Evolutionary conservation across 2,797 vertebrate species (phyloP).

Genomic region (Sandelia bainsii): DNA sequence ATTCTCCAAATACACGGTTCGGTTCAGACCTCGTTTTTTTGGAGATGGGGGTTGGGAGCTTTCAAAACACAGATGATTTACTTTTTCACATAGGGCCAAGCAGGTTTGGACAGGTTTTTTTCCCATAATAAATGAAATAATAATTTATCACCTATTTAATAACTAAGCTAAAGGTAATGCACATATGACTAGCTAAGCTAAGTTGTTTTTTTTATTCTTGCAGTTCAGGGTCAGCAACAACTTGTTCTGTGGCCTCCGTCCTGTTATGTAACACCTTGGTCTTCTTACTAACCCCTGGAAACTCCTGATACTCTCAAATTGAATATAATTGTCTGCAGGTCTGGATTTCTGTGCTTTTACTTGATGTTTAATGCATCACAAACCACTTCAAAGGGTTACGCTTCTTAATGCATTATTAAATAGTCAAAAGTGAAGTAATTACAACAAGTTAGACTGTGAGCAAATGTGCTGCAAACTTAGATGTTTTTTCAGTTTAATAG

Average conservation of each 20-base stretch:
- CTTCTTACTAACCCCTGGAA: background rate
- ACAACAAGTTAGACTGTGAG: constrained; percentile 1
- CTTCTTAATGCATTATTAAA: constrained; percentile 16
- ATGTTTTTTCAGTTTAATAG: background rate
- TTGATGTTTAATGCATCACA: constrained; percentile 19
- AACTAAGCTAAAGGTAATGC: too few relatives aligned
- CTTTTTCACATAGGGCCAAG: too few relatives aligned
- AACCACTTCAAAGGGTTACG: constrained; percentile 8
- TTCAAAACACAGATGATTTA: too few relatives aligned
- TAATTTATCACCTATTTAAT: too few relatives aligned
- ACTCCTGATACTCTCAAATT: background rate
- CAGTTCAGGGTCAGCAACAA: background rate
- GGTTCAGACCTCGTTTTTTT: too few relatives aligned
- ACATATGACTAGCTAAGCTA: background rate
- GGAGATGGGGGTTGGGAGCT: too few relatives aligned
- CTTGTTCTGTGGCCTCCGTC: constrained; percentile 3
- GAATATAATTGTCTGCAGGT: background rate
- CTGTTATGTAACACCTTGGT: background rate
- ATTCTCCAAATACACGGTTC: too few relatives aligned
- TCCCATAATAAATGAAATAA: too few relatives aligned
- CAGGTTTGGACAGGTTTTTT: too few relatives aligned
- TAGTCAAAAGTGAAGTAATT: constrained; percentile 16
- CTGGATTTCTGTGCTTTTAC: background rate
- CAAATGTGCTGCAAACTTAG: background rate
- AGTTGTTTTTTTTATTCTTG: background rate